A percentile compares a stretch with the other conserved stretches of the same genome.
Evolutionary conservation across 2,888 invertebrate genomes (phyloP).

Genomic region (Ectobius pallidus): DNA sequence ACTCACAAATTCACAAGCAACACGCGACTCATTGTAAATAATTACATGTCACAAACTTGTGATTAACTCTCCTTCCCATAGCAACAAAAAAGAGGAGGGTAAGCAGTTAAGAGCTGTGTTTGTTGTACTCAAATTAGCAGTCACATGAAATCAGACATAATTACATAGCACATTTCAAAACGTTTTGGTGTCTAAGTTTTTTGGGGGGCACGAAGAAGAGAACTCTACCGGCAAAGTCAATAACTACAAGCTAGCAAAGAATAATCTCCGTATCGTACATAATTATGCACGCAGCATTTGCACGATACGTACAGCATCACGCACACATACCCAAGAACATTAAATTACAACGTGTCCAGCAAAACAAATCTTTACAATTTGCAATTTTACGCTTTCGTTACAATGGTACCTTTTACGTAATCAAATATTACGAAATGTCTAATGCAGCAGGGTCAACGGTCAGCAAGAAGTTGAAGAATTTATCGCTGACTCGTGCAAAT

Average conservation of each 20-base stretch:
- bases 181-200: not conserved
- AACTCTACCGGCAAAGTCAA: not conserved
- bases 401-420: no score
- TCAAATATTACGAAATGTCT: no score
- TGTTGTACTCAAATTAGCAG: not conserved
- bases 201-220: not conserved
- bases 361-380: no score
- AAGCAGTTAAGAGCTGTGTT: not conserved
- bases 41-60: not conserved
- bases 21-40: no score
- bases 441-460: no score
- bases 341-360: no score
- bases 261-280: not conserved
- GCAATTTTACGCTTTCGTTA: no score
- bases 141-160: not conserved
- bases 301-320: no score
- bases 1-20: no score
- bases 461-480: no score
- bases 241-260: not conserved
- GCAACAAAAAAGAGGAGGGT: not conserved
- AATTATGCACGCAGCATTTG: not conserved
- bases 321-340: no score
- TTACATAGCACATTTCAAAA: not conserved
- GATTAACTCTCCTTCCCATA: not conserved
- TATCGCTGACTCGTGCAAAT: no score